These are phyloP conservation scores for Platyscapa corneri DNA, from an alignment of 1,140 invertebrate genomes.

Conservation along the genomic window DNA sequence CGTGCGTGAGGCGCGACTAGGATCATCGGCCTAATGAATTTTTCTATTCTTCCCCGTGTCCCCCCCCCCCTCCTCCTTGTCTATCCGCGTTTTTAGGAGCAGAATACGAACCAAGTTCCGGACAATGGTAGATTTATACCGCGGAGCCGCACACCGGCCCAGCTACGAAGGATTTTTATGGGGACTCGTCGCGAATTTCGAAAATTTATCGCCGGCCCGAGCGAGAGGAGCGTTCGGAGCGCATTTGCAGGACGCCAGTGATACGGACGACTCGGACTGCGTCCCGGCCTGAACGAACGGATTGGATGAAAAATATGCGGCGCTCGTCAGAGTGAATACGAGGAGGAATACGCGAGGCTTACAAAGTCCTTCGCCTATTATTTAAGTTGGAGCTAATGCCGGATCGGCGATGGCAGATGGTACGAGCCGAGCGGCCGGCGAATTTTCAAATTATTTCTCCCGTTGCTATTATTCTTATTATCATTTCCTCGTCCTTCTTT, in stretches of 20 bases:
- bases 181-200: conserved; percentile 48
- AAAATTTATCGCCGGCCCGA: conserved; percentile 28
- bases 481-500: neutral
- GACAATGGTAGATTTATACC: conserved; percentile 37
- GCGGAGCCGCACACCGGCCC: neutral
- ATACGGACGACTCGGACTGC: neutral
- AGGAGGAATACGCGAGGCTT: neutral
- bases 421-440: neutral
- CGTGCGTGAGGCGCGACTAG: conserved; percentile 5
- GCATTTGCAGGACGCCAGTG: neutral
- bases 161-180: conserved; percentile 51
- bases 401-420: neutral
- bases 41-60: conserved; percentile 4
- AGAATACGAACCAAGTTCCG: conserved; percentile 18
- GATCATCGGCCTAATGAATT: conserved; percentile 18
- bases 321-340: neutral
- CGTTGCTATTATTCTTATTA: neutral
- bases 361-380: neutral
- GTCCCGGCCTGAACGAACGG: neutral
- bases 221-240: neutral
- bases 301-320: neutral
- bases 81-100: neutral
- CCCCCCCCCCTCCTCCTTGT: conserved; percentile 4
- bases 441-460: neutral
- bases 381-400: neutral